These are phyloP conservation scores for Anas bernieri DNA, from an alignment of 2,797 vertebrate genomes.

Conservation along the genomic window DNA sequence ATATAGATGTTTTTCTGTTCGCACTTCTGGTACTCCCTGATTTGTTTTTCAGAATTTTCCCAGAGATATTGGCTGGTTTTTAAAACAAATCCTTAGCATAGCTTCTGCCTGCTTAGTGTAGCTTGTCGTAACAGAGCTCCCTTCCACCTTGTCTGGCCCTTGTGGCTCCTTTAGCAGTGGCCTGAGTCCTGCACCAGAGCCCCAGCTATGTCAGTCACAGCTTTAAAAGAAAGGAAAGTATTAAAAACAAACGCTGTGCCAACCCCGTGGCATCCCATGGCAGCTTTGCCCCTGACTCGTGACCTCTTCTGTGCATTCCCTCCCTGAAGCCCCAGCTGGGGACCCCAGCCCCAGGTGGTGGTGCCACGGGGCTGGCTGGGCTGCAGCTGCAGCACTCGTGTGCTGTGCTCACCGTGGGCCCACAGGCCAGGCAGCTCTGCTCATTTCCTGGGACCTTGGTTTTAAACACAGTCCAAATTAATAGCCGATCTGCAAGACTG, in stretches of 20 bases:
- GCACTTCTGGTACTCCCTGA: background rate
- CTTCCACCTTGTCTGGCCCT: background rate
- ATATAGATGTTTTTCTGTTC: background rate
- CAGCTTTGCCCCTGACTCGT: background rate
- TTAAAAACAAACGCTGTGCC: background rate
- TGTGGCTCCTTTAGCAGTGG: background rate
- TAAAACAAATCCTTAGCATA: background rate
- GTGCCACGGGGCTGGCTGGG: fast-evolving
- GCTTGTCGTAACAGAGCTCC: background rate
- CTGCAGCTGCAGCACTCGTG: background rate
- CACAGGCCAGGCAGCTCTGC: background rate
- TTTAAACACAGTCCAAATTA: background rate
- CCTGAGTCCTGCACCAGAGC: background rate
- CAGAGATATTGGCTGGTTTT: background rate
- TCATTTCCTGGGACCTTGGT: background rate
- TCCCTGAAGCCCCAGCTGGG: background rate
- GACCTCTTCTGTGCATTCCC: background rate
- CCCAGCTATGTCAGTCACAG: background rate
- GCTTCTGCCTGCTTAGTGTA: background rate
- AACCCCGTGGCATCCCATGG: background rate
- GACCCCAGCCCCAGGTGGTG: background rate
- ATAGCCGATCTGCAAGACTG: background rate
- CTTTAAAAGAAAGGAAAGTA: background rate
- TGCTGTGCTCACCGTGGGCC: fast-evolving
- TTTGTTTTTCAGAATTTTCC: background rate